A percentile compares a stretch with the other conserved stretches of the same genome.
These are phyloP conservation scores for Catagonus wagneri DNA, from an alignment of 2,113 vertebrate genomes.

Conservation along the genomic window DNA sequence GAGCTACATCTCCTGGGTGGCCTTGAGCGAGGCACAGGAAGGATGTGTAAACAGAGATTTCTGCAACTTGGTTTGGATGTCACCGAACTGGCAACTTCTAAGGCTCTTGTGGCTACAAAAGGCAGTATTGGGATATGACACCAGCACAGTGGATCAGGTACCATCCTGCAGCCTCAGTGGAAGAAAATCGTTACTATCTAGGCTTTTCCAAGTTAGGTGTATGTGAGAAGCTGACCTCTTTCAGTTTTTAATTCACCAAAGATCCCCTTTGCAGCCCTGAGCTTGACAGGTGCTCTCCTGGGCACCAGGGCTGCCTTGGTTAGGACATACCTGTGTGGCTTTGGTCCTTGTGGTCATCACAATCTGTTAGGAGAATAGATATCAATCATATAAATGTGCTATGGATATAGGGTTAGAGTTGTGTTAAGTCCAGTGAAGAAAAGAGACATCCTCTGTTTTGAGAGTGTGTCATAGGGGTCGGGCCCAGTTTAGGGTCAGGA, in stretches of 20 bases:
- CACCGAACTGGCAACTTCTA: background rate
- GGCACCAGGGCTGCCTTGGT: background rate
- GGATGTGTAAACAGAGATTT: background rate
- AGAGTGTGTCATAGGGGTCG: background rate
- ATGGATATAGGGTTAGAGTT: background rate
- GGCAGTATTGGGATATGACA: background rate
- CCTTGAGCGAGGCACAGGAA: background rate
- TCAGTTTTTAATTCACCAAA: background rate
- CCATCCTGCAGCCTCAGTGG: background rate
- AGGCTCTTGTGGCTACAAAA: background rate
- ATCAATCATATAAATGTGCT: background rate
- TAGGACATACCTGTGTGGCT: background rate
- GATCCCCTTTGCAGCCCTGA: background rate
- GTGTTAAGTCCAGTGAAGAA: background rate
- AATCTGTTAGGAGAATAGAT: background rate
- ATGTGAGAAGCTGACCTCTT: background rate
- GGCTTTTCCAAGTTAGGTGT: accelerated
- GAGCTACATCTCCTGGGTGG: background rate
- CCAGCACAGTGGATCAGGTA: accelerated
- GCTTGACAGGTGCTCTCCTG: background rate
- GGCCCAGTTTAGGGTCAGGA: background rate
- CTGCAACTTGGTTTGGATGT: background rate
- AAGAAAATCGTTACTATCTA: background rate
- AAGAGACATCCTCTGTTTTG: background rate
- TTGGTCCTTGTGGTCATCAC: background rate